phyloP scores from a whole-genome alignment of 1,140 invertebrate genomes.

The Amphibalanus amphitrite region DNA sequence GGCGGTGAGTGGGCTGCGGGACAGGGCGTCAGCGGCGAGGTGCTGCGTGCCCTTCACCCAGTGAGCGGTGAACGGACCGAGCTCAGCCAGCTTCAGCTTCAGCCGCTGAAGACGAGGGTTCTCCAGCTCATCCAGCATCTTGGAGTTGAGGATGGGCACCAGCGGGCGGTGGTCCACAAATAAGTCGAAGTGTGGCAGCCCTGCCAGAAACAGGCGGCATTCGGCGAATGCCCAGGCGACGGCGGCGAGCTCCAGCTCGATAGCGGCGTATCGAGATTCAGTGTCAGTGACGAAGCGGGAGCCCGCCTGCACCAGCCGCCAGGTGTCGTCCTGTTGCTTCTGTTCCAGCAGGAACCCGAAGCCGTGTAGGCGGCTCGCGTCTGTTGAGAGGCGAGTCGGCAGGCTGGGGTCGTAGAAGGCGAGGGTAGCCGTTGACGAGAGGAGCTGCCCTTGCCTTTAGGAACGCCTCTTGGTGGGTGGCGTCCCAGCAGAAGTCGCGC shows the following conservation, averaged over 20 bases:
- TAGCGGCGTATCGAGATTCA: slow-evolving; percentile 15
- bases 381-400: not conserved
- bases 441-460: not conserved
- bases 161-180: not conserved
- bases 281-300: slow-evolving; percentile 15
- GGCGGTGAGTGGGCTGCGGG: not conserved
- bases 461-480: not conserved
- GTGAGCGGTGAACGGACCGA: slow-evolving; percentile 8
- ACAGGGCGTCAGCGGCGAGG: slow-evolving; percentile 11
- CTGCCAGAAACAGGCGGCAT: slow-evolving; percentile 17
- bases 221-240: slow-evolving; percentile 17
- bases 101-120: slow-evolving; percentile 5
- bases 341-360: slow-evolving; percentile 5
- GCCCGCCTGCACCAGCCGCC: slow-evolving; percentile 13
- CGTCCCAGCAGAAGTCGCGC: slow-evolving; percentile 1
- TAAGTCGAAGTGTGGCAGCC: slow-evolving; percentile 14
- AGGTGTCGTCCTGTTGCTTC: not conserved
- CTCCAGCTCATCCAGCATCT: slow-evolving; percentile 7
- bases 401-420: slow-evolving; percentile 1
- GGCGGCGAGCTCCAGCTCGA: slow-evolving; percentile 18
- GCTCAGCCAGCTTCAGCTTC: slow-evolving; percentile 7
- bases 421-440: not conserved
- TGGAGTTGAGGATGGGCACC: not conserved
- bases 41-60: slow-evolving; percentile 11
- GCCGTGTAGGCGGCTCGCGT: not conserved